Percentiles rank a stretch among this genome's conserved stretches.
Conservation (phyloP, 2,888 invertebrate species). For the Campoplex nolae region DNA sequence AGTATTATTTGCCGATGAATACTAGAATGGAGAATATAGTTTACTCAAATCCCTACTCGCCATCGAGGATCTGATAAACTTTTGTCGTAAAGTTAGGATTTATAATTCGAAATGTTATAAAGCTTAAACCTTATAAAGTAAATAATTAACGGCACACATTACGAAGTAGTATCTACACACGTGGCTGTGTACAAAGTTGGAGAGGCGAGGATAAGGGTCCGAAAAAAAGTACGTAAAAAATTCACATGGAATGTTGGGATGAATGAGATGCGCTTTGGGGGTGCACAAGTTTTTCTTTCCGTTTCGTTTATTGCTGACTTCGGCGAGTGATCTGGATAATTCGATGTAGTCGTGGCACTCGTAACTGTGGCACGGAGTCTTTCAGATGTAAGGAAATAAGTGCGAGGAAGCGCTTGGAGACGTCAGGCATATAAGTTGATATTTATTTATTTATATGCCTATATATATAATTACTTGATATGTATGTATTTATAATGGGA, state of each 20-base stretch:
- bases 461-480: neutral
- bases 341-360: slow-evolving; percentile 71
- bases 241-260: slow-evolving; percentile 44
- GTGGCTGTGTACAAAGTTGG: slow-evolving; percentile 4
- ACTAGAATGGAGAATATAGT: neutral
- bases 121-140: neutral
- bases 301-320: slow-evolving; percentile 67
- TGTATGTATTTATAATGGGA: slow-evolving; percentile 24
- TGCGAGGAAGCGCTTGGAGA: slow-evolving; percentile 70
- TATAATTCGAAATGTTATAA: neutral
- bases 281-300: slow-evolving; percentile 55
- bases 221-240: slow-evolving; percentile 45
- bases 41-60: neutral
- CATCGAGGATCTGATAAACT: neutral
- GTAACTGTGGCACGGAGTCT: slow-evolving; percentile 61
- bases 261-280: slow-evolving; percentile 62
- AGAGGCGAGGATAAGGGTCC: slow-evolving; percentile 14
- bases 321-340: slow-evolving; percentile 80
- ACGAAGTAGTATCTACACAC: neutral
- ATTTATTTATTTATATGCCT: slow-evolving; percentile 8
- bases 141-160: neutral
- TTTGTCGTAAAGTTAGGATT: neutral
- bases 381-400: slow-evolving; percentile 73
- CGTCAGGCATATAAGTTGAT: slow-evolving; percentile 8
- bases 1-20: neutral